Base-by-base conservation (phyloP, 2,888 invertebrate genomes). In the Diarsia mendica region DNA sequence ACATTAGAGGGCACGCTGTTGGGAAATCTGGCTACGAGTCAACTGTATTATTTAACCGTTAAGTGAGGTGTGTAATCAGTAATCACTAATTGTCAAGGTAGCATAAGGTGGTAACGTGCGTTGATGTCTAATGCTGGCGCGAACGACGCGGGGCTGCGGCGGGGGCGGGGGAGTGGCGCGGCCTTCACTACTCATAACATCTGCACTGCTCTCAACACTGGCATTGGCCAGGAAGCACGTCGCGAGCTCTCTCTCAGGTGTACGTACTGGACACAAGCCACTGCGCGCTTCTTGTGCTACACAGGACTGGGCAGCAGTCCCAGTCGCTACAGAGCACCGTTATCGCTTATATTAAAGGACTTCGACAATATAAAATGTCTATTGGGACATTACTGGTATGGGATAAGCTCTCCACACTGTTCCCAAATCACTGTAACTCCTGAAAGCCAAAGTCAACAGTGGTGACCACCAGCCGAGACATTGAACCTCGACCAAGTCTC, bases 171-270 rank as follows among this genome's bases (percentile, higher is more conserved):
- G 28, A 39, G 55, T 46, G 39, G 51, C 0, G 53, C 60, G 23
- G 33, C 64, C 44, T 66, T 67, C 63, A 20, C 63, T 44, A 63
- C 77, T 61, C 67, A 64, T 55, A 5, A 49, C 33, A 61, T 69
- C 53, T 71, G 44, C 44, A 65, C n/a, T 28, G n/a, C 75, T n/a
- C 73, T 63, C 69, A 39, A 58, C 58, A 39, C 51, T 46, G 23
- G 68, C 51, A 69, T 64, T 44, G 61, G 46, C 58, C 63, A 51
- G 66, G 63, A 76, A 78, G 55, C 44, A 39, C n/a, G n/a, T 6
- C 18, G 28, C 33, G 3, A 3, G 9, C 44, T 65, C 39, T 55
- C 44, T 20, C 20, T 53, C 28, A 10, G 6, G 6, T 46, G 18
- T 58, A 48, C 20, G 49, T 39, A 39, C 61, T 61, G 61, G 11